These are phyloP conservation scores for Drosophila mulleri DNA, from an alignment of 2,888 invertebrate genomes.

Conservation along the genomic window DNA sequence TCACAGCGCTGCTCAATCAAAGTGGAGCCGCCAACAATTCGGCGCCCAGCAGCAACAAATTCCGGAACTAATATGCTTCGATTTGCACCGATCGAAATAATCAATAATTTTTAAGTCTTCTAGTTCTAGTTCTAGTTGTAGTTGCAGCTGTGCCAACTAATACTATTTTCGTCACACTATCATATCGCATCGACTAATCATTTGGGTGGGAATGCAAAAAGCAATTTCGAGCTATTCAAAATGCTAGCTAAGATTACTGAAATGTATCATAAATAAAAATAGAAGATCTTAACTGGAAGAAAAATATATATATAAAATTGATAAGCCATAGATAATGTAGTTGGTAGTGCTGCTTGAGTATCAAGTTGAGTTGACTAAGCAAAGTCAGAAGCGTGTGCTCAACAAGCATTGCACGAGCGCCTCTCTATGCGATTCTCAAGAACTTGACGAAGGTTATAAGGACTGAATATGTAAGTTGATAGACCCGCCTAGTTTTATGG, in stretches of 20 bases:
- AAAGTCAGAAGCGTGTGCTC: neutral
- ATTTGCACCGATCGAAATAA: neutral
- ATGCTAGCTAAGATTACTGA: constrained; percentile 8
- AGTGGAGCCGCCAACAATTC: constrained; percentile 31
- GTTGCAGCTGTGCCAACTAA: constrained; percentile 5
- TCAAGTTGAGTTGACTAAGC: neutral
- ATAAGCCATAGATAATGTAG: constrained; percentile 1
- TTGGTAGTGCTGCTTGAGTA: neutral
- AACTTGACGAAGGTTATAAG: neutral
- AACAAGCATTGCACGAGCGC: neutral
- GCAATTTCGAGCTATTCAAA: constrained; percentile 10
- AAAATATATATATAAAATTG: neutral
- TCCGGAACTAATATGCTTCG: constrained; percentile 42
- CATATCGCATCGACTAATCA: constrained; percentile 26
- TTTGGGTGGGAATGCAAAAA: constrained; percentile 1
- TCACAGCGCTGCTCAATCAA: constrained; percentile 84
- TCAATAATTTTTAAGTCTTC: constrained; percentile 22
- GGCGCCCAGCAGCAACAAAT: constrained; percentile 35
- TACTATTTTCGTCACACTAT: constrained; percentile 30
- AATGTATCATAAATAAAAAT: constrained; percentile 30
- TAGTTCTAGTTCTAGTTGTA: neutral
- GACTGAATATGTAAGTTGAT: neutral
- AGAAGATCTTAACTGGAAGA: neutral
- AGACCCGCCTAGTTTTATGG: neutral
- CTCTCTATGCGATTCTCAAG: neutral